Percentiles rank a stretch among this genome's conserved stretches.
phyloP scores from a whole-genome alignment of 1,140 invertebrate species.

The Solen grandis region DNA sequence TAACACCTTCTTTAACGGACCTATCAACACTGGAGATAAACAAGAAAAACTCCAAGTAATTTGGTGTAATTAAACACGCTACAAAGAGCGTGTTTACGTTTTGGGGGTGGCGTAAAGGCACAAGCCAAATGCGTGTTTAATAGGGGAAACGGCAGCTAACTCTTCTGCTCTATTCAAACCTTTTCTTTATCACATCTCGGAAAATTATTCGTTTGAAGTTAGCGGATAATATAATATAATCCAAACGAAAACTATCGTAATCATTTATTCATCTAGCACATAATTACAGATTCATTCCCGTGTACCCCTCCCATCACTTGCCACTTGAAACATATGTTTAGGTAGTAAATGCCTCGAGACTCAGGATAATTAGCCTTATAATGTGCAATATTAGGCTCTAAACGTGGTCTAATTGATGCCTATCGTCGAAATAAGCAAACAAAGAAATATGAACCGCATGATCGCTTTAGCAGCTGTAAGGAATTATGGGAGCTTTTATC shows the following conservation, averaged over 20 bases:
- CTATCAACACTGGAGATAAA: too few species aligned
- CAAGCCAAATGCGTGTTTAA: too few species aligned
- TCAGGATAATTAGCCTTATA: slow-evolving; percentile 52
- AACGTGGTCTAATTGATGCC: slow-evolving; percentile 54
- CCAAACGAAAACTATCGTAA: slow-evolving; percentile 32
- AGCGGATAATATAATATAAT: slow-evolving; percentile 48
- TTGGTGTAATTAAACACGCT: too few species aligned
- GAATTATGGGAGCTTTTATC: slow-evolving; percentile 58
- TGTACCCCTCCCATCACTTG: slow-evolving; percentile 44
- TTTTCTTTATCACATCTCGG: too few species aligned
- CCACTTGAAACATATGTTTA: slow-evolving; percentile 58
- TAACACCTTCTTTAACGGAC: too few species aligned
- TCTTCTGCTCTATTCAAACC: too few species aligned
- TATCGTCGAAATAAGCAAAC: slow-evolving; percentile 53
- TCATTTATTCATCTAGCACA: slow-evolving; percentile 48
- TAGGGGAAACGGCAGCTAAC: too few species aligned
- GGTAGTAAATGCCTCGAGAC: slow-evolving; percentile 50
- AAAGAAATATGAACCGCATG: slow-evolving; percentile 55
- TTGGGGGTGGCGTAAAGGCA: too few species aligned
- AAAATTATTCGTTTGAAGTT: slow-evolving; percentile 38
- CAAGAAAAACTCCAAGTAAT: too few species aligned
- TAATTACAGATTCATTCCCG: slow-evolving; percentile 51
- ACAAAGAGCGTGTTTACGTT: too few species aligned
- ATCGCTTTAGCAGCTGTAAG: slow-evolving; percentile 51
- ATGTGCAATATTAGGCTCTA: slow-evolving; percentile 56